Base-by-base conservation (phyloP, 2,888 invertebrate genomes). In the Petrolisthes cinctipes region DNA sequence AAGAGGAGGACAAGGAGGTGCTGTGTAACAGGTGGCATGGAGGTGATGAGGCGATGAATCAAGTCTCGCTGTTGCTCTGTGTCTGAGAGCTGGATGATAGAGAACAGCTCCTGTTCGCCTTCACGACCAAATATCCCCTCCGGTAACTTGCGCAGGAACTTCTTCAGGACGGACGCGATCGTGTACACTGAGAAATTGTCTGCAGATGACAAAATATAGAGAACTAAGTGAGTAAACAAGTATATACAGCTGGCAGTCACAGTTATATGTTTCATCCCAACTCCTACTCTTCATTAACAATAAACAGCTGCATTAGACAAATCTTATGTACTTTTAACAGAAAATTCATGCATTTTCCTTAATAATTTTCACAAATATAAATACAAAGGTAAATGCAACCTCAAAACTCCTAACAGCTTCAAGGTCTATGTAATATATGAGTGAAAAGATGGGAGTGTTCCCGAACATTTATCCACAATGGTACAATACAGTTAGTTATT, bases 141-240 rank as follows among this genome's bases (percentile, higher is more conserved):
- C 20, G 99, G 99, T 92, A 99, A 96, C 94, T 98, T 98, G 91
- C 99, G 95, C 86, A 99, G 95, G 94, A 99, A 99, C 94, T 98
- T 99, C 94, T 99, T 99, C 91, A 99, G 94, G 89, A 99, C 99
- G 93, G 98, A 98, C 88, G 99, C 99, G 92, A 99, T 98, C 54
- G 99, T 99, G 93, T 99, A 98, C 90, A 99, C 98, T 91, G 97
- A 97, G 83, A 91, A 91, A 83, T 91, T 86, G 75, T 91, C 89
- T 89, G 89, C 37, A 61, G 61, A 37, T 37, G 37, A 37, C 37
- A 37, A 37, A 37, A 37, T 37, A 37, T 37, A 37, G 2, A 37
- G 37, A 3, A 78, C 7, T 51, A 78, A 7, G n/a, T n/a, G 20
- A 9, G 23, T 17, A 71, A 71, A 7, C n/a, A 71, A 54, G n/a